A percentile compares a stretch with the other conserved stretches of the same genome.
phyloP scores from a whole-genome alignment of 2,888 invertebrate species.

The Heliconius sara region DNA sequence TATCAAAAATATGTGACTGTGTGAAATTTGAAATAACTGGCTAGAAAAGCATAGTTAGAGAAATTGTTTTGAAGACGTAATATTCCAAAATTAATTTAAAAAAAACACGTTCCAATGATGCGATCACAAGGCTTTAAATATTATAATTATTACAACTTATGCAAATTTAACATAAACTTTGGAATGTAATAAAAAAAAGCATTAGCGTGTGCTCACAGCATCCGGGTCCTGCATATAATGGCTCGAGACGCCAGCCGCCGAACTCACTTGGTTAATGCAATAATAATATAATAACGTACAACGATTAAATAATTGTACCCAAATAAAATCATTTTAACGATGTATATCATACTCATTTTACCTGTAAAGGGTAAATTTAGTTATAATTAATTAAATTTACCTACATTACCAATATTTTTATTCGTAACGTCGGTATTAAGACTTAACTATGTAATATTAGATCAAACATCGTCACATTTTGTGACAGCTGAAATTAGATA shows the following conservation, averaged over 20 bases:
- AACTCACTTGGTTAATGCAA: conserved; percentile 6
- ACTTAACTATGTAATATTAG: neutral
- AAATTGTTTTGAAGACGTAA: neutral
- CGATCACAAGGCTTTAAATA: neutral
- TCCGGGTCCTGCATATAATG: neutral
- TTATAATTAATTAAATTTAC: neutral
- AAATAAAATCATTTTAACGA: conserved; percentile 4
- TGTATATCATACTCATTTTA: neutral
- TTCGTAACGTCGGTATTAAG: neutral
- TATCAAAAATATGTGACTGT: too few relatives aligned
- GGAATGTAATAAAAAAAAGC: neutral
- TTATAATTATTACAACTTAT: conserved; percentile 5
- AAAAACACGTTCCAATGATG: neutral
- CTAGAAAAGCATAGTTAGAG: neutral
- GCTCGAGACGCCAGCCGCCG: neutral
- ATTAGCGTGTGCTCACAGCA: neutral
- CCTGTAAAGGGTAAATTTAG: neutral
- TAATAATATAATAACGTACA: conserved; percentile 5
- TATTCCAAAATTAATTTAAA: neutral
- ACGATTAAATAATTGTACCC: conserved; percentile 6
- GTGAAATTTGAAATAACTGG: neutral
- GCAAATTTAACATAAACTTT: neutral
- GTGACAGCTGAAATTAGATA: conserved; percentile 2
- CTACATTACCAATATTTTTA: neutral
- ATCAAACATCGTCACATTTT: neutral